Evolutionary conservation across 2,113 vertebrate genomes (phyloP).

Genomic region (Melanocharis versteri): DNA sequence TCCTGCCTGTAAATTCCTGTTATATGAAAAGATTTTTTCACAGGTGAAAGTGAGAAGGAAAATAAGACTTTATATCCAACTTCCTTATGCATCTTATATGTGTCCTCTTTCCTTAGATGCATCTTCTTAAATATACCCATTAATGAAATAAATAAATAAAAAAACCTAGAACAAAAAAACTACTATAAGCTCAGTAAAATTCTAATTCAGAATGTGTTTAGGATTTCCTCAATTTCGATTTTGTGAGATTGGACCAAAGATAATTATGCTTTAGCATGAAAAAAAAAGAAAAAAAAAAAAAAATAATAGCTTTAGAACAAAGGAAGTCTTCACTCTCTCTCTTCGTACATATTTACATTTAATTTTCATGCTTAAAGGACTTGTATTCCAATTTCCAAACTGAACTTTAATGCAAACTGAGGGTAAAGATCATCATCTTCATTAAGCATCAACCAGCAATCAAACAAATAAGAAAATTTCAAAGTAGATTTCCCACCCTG

Average conservation of each 20-base stretch:
- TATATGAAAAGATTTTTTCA: background rate
- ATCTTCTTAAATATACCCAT: background rate
- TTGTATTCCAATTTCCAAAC: slow-evolving; percentile 23
- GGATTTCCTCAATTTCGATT: background rate
- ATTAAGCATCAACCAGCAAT: slow-evolving; percentile 67
- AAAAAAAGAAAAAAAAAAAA: background rate
- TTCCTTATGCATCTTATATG: no score
- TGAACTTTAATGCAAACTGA: slow-evolving; percentile 23
- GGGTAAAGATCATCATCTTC: slow-evolving; percentile 65
- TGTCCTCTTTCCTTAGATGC: no score
- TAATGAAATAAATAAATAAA: background rate
- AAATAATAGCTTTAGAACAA: background rate
- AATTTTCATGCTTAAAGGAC: slow-evolving; percentile 43
- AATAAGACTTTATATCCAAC: background rate
- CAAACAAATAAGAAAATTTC: slow-evolving; percentile 72
- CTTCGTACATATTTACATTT: slow-evolving; percentile 61
- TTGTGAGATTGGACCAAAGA: background rate
- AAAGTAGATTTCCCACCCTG: slow-evolving; percentile 67
- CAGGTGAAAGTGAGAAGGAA: background rate
- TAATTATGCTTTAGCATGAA: background rate
- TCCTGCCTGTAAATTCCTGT: background rate
- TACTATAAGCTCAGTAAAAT: background rate
- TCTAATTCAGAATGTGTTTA: background rate
- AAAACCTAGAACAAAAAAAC: fast-evolving
- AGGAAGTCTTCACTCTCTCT: background rate